phyloP scores from a whole-genome alignment of 2,113 vertebrate species.

The Pluvianellus socialis region DNA sequence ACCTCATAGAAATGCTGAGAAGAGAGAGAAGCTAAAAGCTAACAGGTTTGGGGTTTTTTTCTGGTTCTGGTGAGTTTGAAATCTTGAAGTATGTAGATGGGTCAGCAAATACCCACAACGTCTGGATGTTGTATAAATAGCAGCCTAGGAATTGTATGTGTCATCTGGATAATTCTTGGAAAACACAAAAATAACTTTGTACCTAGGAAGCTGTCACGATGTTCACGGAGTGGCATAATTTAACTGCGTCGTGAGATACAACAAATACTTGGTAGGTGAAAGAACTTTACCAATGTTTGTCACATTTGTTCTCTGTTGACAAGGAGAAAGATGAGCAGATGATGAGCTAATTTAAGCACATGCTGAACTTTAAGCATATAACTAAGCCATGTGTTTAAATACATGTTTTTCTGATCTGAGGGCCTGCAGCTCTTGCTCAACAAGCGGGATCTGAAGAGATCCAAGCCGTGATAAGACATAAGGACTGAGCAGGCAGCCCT shows the following conservation, averaged over 20 bases:
- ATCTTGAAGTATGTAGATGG: neutral
- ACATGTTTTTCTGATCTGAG: neutral
- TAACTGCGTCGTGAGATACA: constrained; percentile 54
- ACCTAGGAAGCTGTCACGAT: constrained; percentile 44
- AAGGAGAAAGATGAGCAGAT: constrained; percentile 23
- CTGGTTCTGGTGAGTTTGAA: neutral
- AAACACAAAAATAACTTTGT: constrained; percentile 65
- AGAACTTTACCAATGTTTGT: neutral
- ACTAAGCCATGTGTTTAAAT: neutral
- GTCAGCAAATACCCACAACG: neutral
- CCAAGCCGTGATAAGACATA: neutral
- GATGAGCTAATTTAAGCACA: constrained; percentile 30
- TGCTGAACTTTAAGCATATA: constrained; percentile 10
- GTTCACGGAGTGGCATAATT: constrained; percentile 37
- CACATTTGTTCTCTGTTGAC: constrained; percentile 21
- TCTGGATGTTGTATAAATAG: constrained; percentile 45
- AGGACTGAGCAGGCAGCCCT: neutral
- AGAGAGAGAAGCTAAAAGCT: neutral
- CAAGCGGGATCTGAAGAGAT: neutral
- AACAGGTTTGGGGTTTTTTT: neutral
- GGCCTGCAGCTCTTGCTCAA: neutral
- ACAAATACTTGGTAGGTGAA: neutral
- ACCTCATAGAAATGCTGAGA: neutral
- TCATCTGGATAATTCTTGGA: constrained; percentile 34
- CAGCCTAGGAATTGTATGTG: constrained; percentile 14